Evolutionary conservation across 2,113 vertebrate species (phyloP).

Genomic region (Aptenodytes patagonicus): DNA sequence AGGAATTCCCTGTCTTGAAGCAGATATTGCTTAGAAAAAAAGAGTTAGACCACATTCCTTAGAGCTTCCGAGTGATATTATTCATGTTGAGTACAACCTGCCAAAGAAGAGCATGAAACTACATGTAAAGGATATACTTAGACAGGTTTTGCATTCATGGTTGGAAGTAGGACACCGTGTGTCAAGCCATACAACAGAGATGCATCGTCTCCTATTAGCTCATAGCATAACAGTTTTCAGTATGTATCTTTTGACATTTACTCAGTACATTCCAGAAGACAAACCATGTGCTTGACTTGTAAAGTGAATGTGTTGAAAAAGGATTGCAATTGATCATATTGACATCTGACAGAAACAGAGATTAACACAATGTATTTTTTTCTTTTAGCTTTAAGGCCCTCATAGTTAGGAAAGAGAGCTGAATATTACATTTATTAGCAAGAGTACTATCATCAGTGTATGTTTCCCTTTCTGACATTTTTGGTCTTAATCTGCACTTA

Average conservation of each 20-base stretch:
- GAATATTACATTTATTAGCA: neutral
- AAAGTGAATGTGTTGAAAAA: neutral
- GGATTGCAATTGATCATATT: neutral
- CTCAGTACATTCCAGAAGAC: neutral
- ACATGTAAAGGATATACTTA: neutral
- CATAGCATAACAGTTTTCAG: neutral
- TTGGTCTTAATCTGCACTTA: neutral
- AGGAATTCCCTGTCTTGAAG: neutral
- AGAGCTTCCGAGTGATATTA: neutral
- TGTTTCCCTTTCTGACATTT: neutral
- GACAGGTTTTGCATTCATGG: neutral
- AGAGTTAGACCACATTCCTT: neutral
- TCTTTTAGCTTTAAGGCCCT: neutral
- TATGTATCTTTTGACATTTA: neutral
- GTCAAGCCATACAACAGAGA: neutral
- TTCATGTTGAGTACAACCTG: neutral
- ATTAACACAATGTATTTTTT: neutral
- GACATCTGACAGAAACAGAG: neutral
- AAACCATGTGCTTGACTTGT: neutral
- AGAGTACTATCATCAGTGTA: neutral
- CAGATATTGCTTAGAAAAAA: neutral
- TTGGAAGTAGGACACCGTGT: too few species aligned
- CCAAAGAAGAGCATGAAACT: neutral
- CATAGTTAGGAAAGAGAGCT: neutral
- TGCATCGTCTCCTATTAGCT: neutral